Conservation (phyloP, 2,888 invertebrate genomes). For the Sinopyrophorus schimmeli region DNA sequence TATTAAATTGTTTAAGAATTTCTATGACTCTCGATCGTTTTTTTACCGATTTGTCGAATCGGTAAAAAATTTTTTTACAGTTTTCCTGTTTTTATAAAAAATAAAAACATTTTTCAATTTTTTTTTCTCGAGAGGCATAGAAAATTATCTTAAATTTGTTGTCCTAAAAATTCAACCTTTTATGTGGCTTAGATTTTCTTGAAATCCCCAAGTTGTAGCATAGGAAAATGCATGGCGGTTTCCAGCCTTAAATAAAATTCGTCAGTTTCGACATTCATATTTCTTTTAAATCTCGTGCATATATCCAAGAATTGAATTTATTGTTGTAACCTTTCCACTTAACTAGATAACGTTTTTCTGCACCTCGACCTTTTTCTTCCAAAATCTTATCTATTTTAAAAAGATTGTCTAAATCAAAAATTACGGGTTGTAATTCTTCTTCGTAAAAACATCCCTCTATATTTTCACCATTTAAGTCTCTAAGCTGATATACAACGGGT, state of each 20-base stretch:
- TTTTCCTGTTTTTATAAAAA: too few relatives aligned
- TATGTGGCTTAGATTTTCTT: too few relatives aligned
- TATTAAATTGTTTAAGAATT: too few relatives aligned
- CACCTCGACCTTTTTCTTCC: conserved; percentile 19
- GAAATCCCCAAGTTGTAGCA: too few relatives aligned
- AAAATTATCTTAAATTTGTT: too few relatives aligned
- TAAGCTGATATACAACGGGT: conserved; percentile 38
- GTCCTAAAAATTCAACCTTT: too few relatives aligned
- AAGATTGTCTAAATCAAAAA: not conserved
- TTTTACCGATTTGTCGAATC: too few relatives aligned
- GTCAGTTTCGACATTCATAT: conserved; percentile 15
- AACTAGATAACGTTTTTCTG: conserved; percentile 30
- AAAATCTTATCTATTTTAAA: conserved; percentile 37
- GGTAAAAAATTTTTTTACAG: too few relatives aligned
- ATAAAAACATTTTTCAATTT: too few relatives aligned
- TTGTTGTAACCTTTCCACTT: conserved; percentile 39
- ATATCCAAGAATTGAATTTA: conserved; percentile 36
- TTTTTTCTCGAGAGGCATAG: too few relatives aligned
- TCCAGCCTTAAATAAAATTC: conserved; percentile 39
- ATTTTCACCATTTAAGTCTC: conserved; percentile 33
- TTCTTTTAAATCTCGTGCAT: conserved; percentile 8
- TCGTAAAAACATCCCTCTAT: conserved; percentile 39
- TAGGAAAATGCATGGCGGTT: too few relatives aligned
- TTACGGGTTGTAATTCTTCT: conserved; percentile 35
- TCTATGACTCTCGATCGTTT: too few relatives aligned